Evolutionary conservation across 2,113 vertebrate genomes (phyloP).

Genomic region (Ochotona curzoniae): DNA sequence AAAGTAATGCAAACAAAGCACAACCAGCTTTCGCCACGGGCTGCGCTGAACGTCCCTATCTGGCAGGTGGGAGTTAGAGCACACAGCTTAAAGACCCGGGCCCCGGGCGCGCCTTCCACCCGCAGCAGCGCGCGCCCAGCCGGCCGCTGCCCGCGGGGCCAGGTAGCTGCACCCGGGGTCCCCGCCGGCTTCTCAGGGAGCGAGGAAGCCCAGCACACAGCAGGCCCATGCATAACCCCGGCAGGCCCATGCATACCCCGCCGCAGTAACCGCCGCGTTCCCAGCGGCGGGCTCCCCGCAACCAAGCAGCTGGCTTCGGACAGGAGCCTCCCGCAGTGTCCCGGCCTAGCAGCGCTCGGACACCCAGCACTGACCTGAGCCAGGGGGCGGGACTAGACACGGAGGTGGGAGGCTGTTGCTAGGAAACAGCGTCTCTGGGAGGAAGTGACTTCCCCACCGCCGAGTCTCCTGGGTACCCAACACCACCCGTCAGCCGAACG

Average conservation of each 20-base stretch:
- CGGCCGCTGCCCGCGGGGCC: background rate
- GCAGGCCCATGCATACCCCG: background rate
- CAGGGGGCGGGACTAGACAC: background rate
- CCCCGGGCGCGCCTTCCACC: background rate
- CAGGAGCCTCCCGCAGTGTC: background rate
- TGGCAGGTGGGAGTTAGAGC: too few relatives aligned
- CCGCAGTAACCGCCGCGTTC: fast-evolving
- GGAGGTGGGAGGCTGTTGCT: constrained; percentile 66
- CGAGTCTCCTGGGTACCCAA: constrained; percentile 47
- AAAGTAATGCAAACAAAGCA: background rate
- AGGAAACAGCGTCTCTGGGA: constrained; percentile 63
- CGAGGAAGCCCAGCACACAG: background rate
- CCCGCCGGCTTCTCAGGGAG: background rate
- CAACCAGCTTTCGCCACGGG: background rate
- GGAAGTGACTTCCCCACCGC: constrained; percentile 62
- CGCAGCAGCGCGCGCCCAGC: background rate
- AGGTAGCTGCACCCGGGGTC: background rate
- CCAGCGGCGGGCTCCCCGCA: fast-evolving
- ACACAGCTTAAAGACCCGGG: background rate
- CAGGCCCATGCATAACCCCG: background rate
- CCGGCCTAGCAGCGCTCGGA: background rate
- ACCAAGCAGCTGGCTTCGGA: fast-evolving
- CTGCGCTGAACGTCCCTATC: background rate
- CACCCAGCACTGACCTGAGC: fast-evolving
- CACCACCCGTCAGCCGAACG: background rate